Evolutionary conservation across 2,888 invertebrate species (phyloP), one percentile per base, ranked within the genome.

Genomic region (Cheilosia vulpina): DNA sequence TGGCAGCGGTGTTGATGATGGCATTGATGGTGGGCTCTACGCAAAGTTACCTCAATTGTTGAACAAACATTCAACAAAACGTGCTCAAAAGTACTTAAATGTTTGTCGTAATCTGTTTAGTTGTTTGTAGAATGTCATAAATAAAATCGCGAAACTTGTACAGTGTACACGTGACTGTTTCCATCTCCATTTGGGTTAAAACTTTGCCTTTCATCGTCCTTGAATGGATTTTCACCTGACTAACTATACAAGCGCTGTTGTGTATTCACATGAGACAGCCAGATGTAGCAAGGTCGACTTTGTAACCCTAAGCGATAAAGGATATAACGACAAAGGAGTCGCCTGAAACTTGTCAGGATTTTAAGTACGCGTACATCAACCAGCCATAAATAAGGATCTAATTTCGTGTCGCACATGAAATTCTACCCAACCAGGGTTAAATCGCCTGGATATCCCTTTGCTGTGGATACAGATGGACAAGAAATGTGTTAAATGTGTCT

Each of bases 81-180:
- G 47, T 50, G 68, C 76, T 52, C 57, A 50, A 62, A 63, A 58
- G 24, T 34, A 43, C 63, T 65, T 15, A 60, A 75, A 69, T 75
- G 60, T 79, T 75, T 63, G 79, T 60, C 75, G 55, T 79, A 71
- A 78, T 79, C 69, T 69, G 57, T 84, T 84, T 71, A 75, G 79
- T 84, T 75, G 79, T 66, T 84, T 75, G 65, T 65, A 55, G 21
- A 84, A 73, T 65, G 72, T 75, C 79, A 65, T 79, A 79, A 79
- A 75, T 75, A 75, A 66, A 75, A 75, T 75, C 57, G 41, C n/a
- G 15, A 65, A 75, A 75, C 58, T 75, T 58, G 65, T 65, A 5
- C 27, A 27, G 27, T 27, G 27, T 27, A 63, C 53, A 41, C 63
- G 17, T 43, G 27, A 57, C 52, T 76, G 41, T 52, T 66, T 38